These are phyloP conservation scores for Perca flavescens DNA, from an alignment of 2,113 vertebrate species.

Conservation along the genomic window DNA sequence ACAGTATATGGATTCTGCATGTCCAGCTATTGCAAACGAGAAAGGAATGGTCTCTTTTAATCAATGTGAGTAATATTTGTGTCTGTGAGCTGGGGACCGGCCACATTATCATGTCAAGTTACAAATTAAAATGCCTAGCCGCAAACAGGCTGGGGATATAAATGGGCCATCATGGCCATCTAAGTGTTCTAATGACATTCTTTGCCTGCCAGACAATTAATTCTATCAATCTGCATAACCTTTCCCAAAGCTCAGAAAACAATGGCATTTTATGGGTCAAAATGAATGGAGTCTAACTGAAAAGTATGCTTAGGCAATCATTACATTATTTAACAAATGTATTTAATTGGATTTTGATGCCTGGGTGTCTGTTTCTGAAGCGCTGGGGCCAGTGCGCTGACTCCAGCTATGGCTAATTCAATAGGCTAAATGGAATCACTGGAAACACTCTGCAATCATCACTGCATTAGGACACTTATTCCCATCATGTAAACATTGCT, in stretches of 20 bases:
- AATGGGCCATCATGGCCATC: conserved; percentile 84
- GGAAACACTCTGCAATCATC: conserved; percentile 84
- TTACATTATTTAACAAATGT: conserved; percentile 86
- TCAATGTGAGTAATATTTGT: conserved; percentile 83
- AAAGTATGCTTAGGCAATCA: conserved; percentile 83
- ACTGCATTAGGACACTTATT: conserved; percentile 80
- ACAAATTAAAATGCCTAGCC: conserved; percentile 85
- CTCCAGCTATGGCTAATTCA: conserved; percentile 84
- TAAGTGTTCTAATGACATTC: conserved; percentile 87
- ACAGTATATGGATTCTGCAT: conserved; percentile 64
- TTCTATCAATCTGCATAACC: conserved; percentile 87
- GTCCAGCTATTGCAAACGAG: conserved; percentile 58
- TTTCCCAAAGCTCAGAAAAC: conserved; percentile 82
- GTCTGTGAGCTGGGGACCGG: conserved; percentile 72
- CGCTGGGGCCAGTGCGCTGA: conserved; percentile 70
- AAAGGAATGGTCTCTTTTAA: conserved; percentile 80
- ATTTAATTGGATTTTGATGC: conserved; percentile 86
- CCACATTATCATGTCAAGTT: conserved; percentile 86
- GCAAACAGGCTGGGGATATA: conserved; percentile 82
- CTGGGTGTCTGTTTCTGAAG: conserved; percentile 77
- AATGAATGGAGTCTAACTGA: conserved; percentile 81
- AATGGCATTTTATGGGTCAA: conserved; percentile 82
- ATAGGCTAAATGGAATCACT: conserved; percentile 86
- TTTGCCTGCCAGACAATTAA: conserved; percentile 84
- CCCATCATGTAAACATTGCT: conserved; percentile 84